These are phyloP conservation scores for Dicranocentrus wangi DNA, from an alignment of 2,888 invertebrate species.

Conservation along the genomic window DNA sequence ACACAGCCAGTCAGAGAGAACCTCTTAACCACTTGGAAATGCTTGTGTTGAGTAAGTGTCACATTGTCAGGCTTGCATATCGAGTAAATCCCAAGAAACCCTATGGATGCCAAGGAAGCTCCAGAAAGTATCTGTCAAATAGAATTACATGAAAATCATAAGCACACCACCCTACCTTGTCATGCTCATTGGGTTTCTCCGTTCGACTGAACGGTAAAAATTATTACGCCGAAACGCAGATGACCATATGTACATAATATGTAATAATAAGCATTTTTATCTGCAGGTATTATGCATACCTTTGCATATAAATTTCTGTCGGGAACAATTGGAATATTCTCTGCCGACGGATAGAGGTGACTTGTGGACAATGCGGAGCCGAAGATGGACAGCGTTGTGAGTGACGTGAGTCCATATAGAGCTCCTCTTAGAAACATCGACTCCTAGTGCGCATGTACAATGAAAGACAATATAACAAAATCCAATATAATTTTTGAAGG, in stretches of 20 bases:
- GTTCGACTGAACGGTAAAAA: too few relatives aligned
- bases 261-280: too few relatives aligned
- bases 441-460: too few relatives aligned
- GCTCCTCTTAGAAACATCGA: conserved; percentile 69
- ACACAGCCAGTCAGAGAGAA: conserved; percentile 71
- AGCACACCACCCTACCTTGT: background rate
- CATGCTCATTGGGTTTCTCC: too few relatives aligned
- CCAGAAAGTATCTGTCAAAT: conserved; percentile 70
- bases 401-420: conserved; percentile 68
- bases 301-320: conserved; percentile 72
- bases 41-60: conserved; percentile 71
- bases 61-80: conserved; percentile 71
- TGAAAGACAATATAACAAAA: too few relatives aligned
- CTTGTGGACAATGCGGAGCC: conserved; percentile 69
- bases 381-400: conserved; percentile 70
- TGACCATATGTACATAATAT: too few relatives aligned
- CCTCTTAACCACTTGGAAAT: conserved; percentile 71
- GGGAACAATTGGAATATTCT: conserved; percentile 67
- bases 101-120: conserved; percentile 70
- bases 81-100: conserved; percentile 71
- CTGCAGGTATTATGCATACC: too few relatives aligned
- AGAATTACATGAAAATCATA: background rate
- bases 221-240: too few relatives aligned
- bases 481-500: too few relatives aligned
- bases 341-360: conserved; percentile 62